These are phyloP conservation scores for Seriola aureovittata DNA, from an alignment of 2,113 vertebrate species.

Conservation along the genomic window DNA sequence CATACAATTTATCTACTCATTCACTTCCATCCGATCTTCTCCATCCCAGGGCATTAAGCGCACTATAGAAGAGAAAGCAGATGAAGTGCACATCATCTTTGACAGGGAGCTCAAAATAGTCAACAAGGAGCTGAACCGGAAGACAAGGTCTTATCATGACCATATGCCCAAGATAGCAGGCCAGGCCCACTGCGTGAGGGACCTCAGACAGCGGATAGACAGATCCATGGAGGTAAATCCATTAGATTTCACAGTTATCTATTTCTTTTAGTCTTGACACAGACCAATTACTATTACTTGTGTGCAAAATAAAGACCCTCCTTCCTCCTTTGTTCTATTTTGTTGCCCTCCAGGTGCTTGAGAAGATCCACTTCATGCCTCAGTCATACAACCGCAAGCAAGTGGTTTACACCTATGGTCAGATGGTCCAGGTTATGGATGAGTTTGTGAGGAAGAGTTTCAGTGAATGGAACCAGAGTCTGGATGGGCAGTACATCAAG, in stretches of 20 bases:
- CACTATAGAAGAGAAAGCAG: slow-evolving; percentile 84
- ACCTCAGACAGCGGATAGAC: slow-evolving; percentile 81
- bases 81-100: slow-evolving; percentile 86
- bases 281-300: not conserved
- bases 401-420: slow-evolving; percentile 70
- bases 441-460: slow-evolving; percentile 86
- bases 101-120: slow-evolving; percentile 82
- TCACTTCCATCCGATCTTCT: not conserved
- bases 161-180: slow-evolving; percentile 84
- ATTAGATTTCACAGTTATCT: not conserved
- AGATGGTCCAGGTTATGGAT: slow-evolving; percentile 85
- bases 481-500: slow-evolving; percentile 83
- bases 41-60: slow-evolving; percentile 84
- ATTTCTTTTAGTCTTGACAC: not conserved
- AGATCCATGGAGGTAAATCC: slow-evolving; percentile 83
- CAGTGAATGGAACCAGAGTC: slow-evolving; percentile 86
- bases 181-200: slow-evolving; percentile 78
- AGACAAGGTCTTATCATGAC: slow-evolving; percentile 42
- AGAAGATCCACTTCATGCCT: slow-evolving; percentile 82
- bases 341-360: slow-evolving; percentile 78
- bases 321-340: not conserved
- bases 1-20: not conserved
- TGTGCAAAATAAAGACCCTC: not conserved
- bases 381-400: slow-evolving; percentile 80
- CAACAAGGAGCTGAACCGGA: slow-evolving; percentile 82